Conservation (phyloP, 2,797 vertebrate genomes). For the Acropternis orthonyx region DNA sequence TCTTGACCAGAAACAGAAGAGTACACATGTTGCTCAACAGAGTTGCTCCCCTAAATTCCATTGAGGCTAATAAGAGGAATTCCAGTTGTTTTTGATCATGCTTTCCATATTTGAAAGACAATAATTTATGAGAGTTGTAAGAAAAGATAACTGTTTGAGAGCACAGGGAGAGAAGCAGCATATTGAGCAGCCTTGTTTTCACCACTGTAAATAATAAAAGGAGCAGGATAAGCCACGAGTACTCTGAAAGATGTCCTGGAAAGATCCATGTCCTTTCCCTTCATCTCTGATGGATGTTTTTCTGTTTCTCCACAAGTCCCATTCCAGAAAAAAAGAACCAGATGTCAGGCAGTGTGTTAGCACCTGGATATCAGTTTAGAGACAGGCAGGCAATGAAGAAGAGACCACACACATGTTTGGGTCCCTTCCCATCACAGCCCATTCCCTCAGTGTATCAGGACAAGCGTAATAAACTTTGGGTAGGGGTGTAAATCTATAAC, state of each 20-base stretch:
- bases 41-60: background rate
- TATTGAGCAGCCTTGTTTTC: background rate
- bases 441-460: background rate
- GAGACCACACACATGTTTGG: rapidly evolving
- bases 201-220: background rate
- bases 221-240: background rate
- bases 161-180: background rate
- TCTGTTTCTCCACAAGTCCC: rapidly evolving
- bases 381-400: background rate
- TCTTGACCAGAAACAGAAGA: background rate
- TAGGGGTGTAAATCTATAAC: rapidly evolving
- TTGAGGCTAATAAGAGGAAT: background rate
- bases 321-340: background rate
- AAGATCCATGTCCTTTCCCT: background rate
- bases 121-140: background rate
- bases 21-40: background rate
- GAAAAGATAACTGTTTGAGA: background rate
- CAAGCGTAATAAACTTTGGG: background rate
- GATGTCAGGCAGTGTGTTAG: background rate
- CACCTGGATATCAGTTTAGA: background rate
- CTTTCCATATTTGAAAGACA: background rate
- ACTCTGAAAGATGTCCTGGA: background rate
- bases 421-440: background rate
- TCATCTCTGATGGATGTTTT: background rate
- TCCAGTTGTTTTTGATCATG: background rate